Evolutionary conservation across 2,797 vertebrate species (phyloP), one percentile per base, ranked within the genome.

Genomic region (Gallirallus australis): DNA sequence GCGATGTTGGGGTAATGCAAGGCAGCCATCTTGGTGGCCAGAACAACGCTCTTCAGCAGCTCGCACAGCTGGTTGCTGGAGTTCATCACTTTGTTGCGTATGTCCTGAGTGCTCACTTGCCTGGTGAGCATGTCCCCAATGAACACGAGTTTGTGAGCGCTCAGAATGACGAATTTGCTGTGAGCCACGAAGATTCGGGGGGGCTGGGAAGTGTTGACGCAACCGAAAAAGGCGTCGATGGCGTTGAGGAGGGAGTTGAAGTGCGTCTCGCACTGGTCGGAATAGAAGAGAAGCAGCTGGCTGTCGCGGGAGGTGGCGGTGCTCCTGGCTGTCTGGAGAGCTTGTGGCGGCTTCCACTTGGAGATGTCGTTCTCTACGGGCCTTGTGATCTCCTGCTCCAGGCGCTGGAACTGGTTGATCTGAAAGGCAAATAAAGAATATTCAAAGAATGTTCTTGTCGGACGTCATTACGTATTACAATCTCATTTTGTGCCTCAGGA

Each of bases 141-240:
- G 98, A 99, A 99, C 25, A 99, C 99, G 16, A 99, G 99, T 96
- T 99, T 99, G 98, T 99, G 99, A 15, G 99, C 99, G 2, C 99
- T 99, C 93, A 99, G 97, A 90, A 99, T 99, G 96, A 99, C 99
- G 21, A 99, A 99, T 79, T 99, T 99, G 98, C 99, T 99, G 97
- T 99, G 99, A 0, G 99, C 99, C 35, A 99, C 99, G 0, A 99
- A 99, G 98, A 99, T 99, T 47, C 99, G 98, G 0, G 99, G 99
- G 1, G 99, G 99, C 94, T 99, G 99, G 0, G 99, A 98, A 1
- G 98, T 96, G 8, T 98, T 98, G 78, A 99, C 98, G 3, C 99
- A 99, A 91, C 97, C 96, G 89, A 99, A 99, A 85, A 99, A 99
- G 8, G 99, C 99, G 0, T 99, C 99, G 0, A 99, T 99, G 92